Conservation (phyloP, 1,140 invertebrate species). For the Argopecten irradians region DNA sequence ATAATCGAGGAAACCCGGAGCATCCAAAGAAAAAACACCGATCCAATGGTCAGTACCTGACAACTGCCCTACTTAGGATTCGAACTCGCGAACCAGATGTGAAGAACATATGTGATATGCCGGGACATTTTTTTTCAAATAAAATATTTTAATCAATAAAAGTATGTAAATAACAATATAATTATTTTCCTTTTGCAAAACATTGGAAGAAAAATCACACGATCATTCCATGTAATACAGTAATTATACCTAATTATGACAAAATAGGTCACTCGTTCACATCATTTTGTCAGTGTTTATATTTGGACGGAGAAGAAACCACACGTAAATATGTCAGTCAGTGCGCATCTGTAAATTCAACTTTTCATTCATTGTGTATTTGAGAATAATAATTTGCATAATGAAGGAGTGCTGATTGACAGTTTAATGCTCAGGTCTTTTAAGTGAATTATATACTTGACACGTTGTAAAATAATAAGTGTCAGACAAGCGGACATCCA, state of each 20-base stretch:
- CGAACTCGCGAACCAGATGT: too few relatives aligned
- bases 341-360: neutral
- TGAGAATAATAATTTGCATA: conserved; percentile 19
- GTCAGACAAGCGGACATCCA: neutral
- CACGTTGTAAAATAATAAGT: neutral
- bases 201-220: too few relatives aligned
- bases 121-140: too few relatives aligned
- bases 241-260: neutral
- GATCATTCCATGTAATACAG: too few relatives aligned
- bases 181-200: too few relatives aligned
- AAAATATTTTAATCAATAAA: too few relatives aligned
- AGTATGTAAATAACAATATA: too few relatives aligned
- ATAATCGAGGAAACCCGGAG: too few relatives aligned
- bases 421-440: neutral
- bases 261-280: neutral
- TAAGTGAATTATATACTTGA: neutral
- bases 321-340: neutral
- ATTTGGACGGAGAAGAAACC: neutral
- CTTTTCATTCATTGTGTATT: neutral
- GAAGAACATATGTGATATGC: too few relatives aligned
- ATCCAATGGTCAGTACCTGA: too few relatives aligned
- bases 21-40: too few relatives aligned
- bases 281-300: neutral
- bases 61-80: too few relatives aligned
- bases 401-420: neutral